These are phyloP conservation scores for Drosophila novamexicana DNA, from an alignment of 1,140 invertebrate species.

Conservation along the genomic window DNA sequence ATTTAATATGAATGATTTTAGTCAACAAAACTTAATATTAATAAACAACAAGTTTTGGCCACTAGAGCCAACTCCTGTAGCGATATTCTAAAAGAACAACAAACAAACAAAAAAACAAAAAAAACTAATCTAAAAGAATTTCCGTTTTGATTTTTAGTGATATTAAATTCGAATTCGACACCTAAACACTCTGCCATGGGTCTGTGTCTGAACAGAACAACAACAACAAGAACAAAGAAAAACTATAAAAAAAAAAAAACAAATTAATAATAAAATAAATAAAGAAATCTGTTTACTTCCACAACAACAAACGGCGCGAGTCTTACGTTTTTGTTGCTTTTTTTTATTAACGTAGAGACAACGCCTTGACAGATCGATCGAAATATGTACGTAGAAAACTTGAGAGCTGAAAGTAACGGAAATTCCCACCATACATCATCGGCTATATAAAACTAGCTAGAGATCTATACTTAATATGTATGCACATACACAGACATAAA, in stretches of 20 bases:
- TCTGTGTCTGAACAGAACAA: conserved; percentile 58
- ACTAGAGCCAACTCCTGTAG: conserved; percentile 68
- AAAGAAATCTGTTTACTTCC: conserved; percentile 82
- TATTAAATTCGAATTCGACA: conserved; percentile 66
- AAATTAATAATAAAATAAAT: conserved; percentile 78
- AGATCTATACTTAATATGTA: conserved; percentile 44
- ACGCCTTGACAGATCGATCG: conserved; percentile 51
- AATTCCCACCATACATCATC: conserved; percentile 80
- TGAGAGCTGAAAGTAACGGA: conserved; percentile 58
- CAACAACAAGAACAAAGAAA: conserved; percentile 28
- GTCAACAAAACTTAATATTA: conserved; percentile 50
- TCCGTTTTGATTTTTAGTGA: conserved; percentile 78
- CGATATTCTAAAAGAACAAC: conserved; percentile 76
- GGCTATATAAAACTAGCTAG: conserved; percentile 60
- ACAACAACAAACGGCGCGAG: conserved; percentile 49
- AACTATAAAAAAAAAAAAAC: conserved; percentile 44
- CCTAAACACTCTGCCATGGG: conserved; percentile 69
- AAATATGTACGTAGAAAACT: conserved; percentile 30
- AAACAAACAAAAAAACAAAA: conserved; percentile 49
- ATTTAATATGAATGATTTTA: conserved; percentile 47
- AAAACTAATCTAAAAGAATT: conserved; percentile 45
- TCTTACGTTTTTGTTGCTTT: conserved; percentile 9
- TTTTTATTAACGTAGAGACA: conserved; percentile 23
- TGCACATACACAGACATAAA: background rate
- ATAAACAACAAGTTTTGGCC: conserved; percentile 53